Evolutionary conservation across 2,113 vertebrate species (phyloP).

Genomic region (Hippocampus guttulatus): DNA sequence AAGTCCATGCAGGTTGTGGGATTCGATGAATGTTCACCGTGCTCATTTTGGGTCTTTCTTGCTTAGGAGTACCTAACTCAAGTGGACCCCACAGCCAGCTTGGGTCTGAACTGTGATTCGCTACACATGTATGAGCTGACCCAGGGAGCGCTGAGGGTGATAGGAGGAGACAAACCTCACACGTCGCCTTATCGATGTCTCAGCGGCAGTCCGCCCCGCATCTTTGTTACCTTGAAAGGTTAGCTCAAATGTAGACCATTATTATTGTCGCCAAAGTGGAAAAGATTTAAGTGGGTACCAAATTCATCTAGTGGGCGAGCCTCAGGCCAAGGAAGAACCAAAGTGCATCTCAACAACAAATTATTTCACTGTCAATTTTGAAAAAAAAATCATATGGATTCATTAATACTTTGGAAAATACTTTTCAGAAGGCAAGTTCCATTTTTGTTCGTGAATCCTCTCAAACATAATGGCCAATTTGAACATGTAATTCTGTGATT

Average conservation of each 20-base stretch:
- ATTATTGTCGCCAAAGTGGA: neutral
- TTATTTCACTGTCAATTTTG: no score
- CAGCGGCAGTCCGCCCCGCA: constrained; percentile 60
- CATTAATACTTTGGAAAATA: no score
- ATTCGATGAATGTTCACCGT: accelerated
- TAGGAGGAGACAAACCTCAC: constrained; percentile 80
- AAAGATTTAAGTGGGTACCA: neutral
- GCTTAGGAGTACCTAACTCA: constrained; percentile 84
- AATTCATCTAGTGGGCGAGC: neutral
- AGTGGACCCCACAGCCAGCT: constrained; percentile 86
- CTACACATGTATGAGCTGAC: constrained; percentile 84
- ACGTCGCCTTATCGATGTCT: constrained; percentile 75
- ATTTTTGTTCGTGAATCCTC: no score
- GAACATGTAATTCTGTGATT: no score
- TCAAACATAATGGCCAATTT: no score
- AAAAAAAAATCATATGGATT: no score
- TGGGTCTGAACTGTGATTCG: constrained; percentile 86
- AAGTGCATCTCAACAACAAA: neutral
- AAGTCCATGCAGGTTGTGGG: constrained; percentile 13
- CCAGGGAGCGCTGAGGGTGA: constrained; percentile 75
- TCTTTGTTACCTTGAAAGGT: constrained; percentile 87
- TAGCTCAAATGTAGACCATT: neutral
- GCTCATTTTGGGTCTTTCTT: neutral
- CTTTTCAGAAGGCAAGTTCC: no score
- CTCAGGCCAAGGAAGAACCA: neutral